phyloP scores from a whole-genome alignment of 2,888 invertebrate genomes.

The Dicranocentrus wangi region DNA sequence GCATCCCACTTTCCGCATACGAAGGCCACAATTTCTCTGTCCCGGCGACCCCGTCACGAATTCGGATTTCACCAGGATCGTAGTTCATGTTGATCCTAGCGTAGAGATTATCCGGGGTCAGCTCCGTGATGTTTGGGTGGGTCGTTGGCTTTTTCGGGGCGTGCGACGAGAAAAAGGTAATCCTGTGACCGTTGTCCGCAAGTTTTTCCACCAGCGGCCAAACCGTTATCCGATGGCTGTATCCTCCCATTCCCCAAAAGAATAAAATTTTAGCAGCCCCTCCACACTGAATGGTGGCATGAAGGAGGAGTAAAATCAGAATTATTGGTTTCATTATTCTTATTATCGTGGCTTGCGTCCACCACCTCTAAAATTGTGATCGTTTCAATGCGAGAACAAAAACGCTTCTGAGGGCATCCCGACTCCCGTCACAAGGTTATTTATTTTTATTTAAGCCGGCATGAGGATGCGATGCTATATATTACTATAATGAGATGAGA shows the following conservation, averaged over 20 bases:
- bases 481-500: too few species aligned
- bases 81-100: constrained; percentile 27
- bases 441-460: too few species aligned
- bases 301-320: too few species aligned
- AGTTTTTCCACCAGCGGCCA: constrained; percentile 67
- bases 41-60: constrained; percentile 37
- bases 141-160: constrained; percentile 29
- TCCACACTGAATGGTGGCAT: too few species aligned
- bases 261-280: constrained; percentile 65
- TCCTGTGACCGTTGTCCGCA: constrained; percentile 51
- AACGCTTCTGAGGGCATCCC: too few species aligned
- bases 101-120: constrained; percentile 36
- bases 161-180: constrained; percentile 65
- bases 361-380: too few species aligned
- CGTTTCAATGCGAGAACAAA: too few species aligned
- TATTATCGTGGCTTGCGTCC: too few species aligned
- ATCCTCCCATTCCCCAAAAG: constrained; percentile 63
- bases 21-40: constrained; percentile 46
- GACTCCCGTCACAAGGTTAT: too few species aligned
- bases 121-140: constrained; percentile 52
- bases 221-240: constrained; percentile 62
- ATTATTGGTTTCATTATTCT: too few species aligned
- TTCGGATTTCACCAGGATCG: constrained; percentile 48
- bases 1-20: constrained; percentile 30
- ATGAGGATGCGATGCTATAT: too few species aligned